Evolutionary conservation across 2,888 invertebrate genomes (phyloP), one percentile per base, ranked within the genome.

Genomic region (Odontothrips loti): DNA sequence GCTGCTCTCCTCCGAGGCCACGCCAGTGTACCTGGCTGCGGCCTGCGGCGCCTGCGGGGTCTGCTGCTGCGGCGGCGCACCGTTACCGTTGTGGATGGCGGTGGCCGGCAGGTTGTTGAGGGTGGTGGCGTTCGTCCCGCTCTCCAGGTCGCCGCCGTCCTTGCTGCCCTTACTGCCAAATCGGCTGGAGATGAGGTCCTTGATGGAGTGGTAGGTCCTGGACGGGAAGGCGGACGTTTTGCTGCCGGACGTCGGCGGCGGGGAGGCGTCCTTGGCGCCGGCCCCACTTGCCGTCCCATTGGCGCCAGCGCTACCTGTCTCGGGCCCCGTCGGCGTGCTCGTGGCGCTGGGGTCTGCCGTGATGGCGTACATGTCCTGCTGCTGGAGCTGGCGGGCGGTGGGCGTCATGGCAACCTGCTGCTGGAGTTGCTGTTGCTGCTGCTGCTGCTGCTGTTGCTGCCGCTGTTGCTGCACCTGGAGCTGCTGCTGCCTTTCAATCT

Each of bases 151-250:
- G 12, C 51, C 27, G 58, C 34, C 75, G 79, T 43, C 80, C 80
- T 79, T 80, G 82, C 34, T 78, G 43, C 91, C 91, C 85, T 87
- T 89, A 79, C 90, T 91, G 85, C 93, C 93, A 86, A 95, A 94
- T 85, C 93, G 91, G 86, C 93, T 94, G 34, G 94, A 94, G 86
- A 95, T 94, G 90, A 95, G 93, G 85, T 94, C 94, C 89, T 94
- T 94, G 83, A 95, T 90, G 8, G 94, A 94, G 86, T 95, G 93
- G 86, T 94, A 94, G 0, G 94, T 94, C 87, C 94, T 82, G 51
- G 85, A 84, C 20, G 85, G 84, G 79, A 85, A 84, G 47, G 83
- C 82, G 34, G 34, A 43, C 34, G 34, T n/a, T 9, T 75, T 75
- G 68, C 27, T 75, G 68, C 27, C 27, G 27, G 68, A 75, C 11